These are phyloP conservation scores for Acrocephalus kingi DNA, from an alignment of 2,113 vertebrate genomes.

Conservation along the genomic window DNA sequence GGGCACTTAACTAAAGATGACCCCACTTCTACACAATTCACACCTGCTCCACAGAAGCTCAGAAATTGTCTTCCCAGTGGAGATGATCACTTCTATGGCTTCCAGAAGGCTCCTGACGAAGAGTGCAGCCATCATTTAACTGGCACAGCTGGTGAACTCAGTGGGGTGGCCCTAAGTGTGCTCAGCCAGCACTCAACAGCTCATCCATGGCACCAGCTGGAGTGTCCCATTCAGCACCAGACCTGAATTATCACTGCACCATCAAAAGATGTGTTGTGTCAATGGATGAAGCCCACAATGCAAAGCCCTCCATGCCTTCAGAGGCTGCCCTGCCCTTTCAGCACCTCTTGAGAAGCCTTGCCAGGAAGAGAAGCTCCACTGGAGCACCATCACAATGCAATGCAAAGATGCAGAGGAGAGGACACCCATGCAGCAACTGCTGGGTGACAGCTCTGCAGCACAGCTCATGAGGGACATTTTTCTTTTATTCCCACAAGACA, in stretches of 20 bases:
- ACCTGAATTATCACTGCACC: accelerated
- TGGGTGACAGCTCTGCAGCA: neutral
- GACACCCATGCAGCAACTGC: neutral
- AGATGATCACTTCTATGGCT: neutral
- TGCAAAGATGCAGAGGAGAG: neutral
- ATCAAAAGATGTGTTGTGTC: neutral
- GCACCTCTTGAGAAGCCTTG: neutral
- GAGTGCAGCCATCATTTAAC: neutral
- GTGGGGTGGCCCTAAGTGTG: neutral
- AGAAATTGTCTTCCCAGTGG: neutral
- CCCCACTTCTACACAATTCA: slow-evolving; percentile 12
- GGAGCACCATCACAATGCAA: neutral
- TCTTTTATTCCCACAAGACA: neutral
- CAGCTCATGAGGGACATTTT: neutral
- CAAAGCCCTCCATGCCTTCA: neutral
- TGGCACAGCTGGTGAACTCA: neutral
- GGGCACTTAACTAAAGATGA: slow-evolving; percentile 45
- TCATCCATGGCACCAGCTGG: neutral
- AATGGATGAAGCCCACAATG: accelerated
- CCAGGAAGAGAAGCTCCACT: neutral
- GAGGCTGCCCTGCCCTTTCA: neutral
- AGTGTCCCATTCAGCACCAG: neutral
- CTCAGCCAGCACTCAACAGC: neutral
- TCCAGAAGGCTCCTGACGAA: neutral
- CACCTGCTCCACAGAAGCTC: neutral